These are phyloP conservation scores for Engystomops pustulosus DNA, from an alignment of 2,113 vertebrate genomes.

Conservation along the genomic window DNA sequence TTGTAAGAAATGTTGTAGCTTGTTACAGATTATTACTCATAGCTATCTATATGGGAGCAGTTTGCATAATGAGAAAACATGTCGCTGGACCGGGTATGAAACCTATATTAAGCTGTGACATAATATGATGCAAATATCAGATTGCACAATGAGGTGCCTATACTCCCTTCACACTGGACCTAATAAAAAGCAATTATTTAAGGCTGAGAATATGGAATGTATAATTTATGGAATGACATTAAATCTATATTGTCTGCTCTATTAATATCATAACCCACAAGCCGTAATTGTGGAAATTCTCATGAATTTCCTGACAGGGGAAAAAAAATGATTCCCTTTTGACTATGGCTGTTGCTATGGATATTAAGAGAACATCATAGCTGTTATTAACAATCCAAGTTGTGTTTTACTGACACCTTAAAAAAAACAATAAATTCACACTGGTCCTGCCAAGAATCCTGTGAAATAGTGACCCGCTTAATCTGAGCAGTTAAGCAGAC, in stretches of 20 bases:
- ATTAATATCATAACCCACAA: constrained; percentile 21
- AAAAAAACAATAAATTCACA: constrained; percentile 48
- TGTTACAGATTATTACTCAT: too few species aligned
- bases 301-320: not conserved
- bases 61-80: too few species aligned
- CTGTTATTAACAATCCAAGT: constrained; percentile 40
- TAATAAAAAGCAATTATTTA: constrained; percentile 22
- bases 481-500: constrained; percentile 53
- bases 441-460: constrained; percentile 30
- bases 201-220: not conserved
- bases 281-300: not conserved
- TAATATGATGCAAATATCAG: too few species aligned
- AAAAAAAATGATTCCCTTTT: constrained; percentile 14
- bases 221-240: constrained; percentile 15
- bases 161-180: not conserved
- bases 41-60: too few species aligned
- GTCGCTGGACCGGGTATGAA: too few species aligned
- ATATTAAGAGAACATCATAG: constrained; percentile 14
- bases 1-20: too few species aligned
- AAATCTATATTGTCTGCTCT: not conserved
- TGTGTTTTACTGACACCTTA: constrained; percentile 35
- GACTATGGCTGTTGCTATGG: not conserved
- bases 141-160: not conserved
- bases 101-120: too few species aligned
- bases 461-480: constrained; percentile 50